Base-by-base conservation (phyloP, 2,797 vertebrate genomes). In the Pipistrellus pygmaeus region DNA sequence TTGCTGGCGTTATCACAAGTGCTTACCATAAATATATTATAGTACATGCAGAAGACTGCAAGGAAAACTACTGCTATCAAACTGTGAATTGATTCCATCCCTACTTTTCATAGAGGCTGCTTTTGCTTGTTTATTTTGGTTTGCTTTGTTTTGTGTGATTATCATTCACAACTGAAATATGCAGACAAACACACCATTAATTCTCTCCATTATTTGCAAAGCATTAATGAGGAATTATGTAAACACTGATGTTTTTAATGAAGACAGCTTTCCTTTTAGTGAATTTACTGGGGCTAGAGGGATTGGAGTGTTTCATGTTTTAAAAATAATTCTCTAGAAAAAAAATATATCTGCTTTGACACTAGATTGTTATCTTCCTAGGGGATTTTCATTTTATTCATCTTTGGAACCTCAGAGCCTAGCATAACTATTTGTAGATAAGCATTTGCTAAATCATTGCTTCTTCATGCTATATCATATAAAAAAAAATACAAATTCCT, bases 1-100 rank as follows among this genome's bases (percentile, higher is more conserved):
- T 96, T 97, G 93, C 96, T 96, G 93, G 96, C 88, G 46, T 97
- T 96, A 96, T 96, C 96, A 93, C 91, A 96, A 96, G 90, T 96
- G 85, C 95, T 97, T 96, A 90, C 91, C 94, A 92, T 96, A 97
- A 95, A 97, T 96, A 94, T 92, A 96, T 95, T 95, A 93, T 38
- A 94, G 91, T 90, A 86, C 75, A 85, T 27, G 85, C 83, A 94
- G 72, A 96, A 94, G 93, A 80, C 89, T 97, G 73, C 73, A 85
- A 30, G n/a, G 82, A 90, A 94, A 95, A 73, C 90, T 30, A 60
- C 60, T 27, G 46, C 85, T 89, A 82, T 95, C 88, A 96, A 86
- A 95, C 84, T 96, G 88, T 91, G 76, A 78, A 87, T 91, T 91
- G 88, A 97, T 97, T 97, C 92, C 83, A 90, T 85, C 51, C 6